Evolutionary conservation across 1,140 invertebrate genomes (phyloP).

Genomic region (Drosophila takahashii): DNA sequence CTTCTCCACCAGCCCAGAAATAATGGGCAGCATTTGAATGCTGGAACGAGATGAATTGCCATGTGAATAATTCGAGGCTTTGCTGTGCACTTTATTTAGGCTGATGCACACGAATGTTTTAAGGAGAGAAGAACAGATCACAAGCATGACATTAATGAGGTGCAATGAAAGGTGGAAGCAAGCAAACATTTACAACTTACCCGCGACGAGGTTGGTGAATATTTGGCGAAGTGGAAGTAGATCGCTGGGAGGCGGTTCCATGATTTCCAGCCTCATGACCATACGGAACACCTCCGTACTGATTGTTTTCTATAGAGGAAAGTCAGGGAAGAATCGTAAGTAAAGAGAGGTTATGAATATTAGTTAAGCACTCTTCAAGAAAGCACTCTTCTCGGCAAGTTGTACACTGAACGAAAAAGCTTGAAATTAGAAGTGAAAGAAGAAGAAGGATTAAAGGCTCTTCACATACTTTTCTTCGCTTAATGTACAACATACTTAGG

Average conservation of each 20-base stretch:
- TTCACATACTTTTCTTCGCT: constrained; percentile 8
- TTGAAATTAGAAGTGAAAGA: neutral
- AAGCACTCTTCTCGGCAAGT: constrained; percentile 32
- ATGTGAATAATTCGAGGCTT: constrained; percentile 82
- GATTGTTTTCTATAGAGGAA: constrained; percentile 59
- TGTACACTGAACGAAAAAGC: constrained; percentile 27
- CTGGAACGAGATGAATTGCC: constrained; percentile 84
- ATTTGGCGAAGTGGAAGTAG: constrained; percentile 76
- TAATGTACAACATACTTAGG: constrained; percentile 39
- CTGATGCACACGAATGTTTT: constrained; percentile 36
- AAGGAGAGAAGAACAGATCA: constrained; percentile 46
- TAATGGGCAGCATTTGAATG: constrained; percentile 84
- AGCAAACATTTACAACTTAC: constrained; percentile 57
- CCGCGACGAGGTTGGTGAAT: constrained; percentile 75
- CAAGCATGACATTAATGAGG: constrained; percentile 35
- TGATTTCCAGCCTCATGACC: constrained; percentile 60
- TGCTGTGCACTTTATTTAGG: constrained; percentile 74
- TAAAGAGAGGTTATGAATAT: neutral
- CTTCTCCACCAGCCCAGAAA: constrained; percentile 83
- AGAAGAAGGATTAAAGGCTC: neutral
- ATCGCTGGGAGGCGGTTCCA: constrained; percentile 64
- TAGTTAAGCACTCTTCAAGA: constrained; percentile 8
- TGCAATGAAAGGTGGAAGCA: constrained; percentile 24
- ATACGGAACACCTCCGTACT: constrained; percentile 70
- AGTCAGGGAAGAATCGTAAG: neutral